Evolutionary conservation across 2,113 vertebrate species (phyloP), one percentile per base, ranked within the genome.

Genomic region (Lamprotornis superbus): DNA sequence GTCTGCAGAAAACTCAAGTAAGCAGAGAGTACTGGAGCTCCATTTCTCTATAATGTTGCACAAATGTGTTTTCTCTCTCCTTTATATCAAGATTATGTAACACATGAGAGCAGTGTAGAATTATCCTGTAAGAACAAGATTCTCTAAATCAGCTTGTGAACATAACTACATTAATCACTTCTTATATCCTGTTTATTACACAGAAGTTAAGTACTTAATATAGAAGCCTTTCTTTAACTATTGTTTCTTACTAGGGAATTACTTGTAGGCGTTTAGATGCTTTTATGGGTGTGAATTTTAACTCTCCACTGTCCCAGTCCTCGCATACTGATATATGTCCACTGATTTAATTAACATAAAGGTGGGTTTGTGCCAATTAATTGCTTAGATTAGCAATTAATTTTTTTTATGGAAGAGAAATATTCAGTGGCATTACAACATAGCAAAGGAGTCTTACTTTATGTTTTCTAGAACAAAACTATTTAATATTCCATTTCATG

Each of bases 1-100:
- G 99, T 99, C 75, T 99, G 99, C 97, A 98, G 99, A 94, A 99
- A 99, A 97, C 98, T 99, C 40, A 99, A 99, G 99, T 99, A 98
- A 99, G 99, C 97, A 59, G 65, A 87, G 52, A 85, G 15, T 70
- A 89, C 47, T 52, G 65, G 56, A 85, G 79, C 61, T 78, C 49
- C 8, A 19, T 59, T 88, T 95, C 63, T 79, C 39, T 70, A 11
- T 39, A 85, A 56, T 47, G 56, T 31, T 80, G 33, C 42, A 74
- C 33, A 75, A 80, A 56, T 50, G 27, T 89, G 9, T 67, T 90
- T 25, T 86, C 6, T 73, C 70, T 87, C 31, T 84, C n/a, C 19
- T 59, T 77, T 79, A 10, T 37, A 22, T 69, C 30, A 60, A 30
- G 25, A 24, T 47, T 64, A 10, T 5, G 4, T 60, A 52, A 70